Evolutionary conservation across 2,888 invertebrate species (phyloP).

Genomic region (Napeogenes inachia): DNA sequence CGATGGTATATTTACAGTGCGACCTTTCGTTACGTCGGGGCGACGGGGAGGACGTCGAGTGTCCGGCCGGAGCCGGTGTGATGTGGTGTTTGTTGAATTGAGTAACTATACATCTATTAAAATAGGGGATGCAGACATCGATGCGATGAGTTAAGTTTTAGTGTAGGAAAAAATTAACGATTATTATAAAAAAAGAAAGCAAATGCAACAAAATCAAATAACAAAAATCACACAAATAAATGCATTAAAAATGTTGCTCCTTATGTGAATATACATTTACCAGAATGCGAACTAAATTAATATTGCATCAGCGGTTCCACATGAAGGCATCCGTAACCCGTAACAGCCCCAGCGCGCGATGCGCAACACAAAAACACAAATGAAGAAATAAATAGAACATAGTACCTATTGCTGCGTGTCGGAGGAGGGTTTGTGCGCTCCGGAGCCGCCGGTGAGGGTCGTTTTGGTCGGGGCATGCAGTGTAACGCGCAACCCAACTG

Average conservation of each 20-base stretch:
- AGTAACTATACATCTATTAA: conserved; percentile 19
- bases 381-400: conserved; percentile 70
- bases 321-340: conserved; percentile 64
- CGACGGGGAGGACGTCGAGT: conserved; percentile 12
- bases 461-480: conserved; percentile 89
- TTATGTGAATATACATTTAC: conserved; percentile 48
- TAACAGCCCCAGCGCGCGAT: conserved; percentile 64
- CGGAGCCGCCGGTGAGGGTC: conserved; percentile 76
- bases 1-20: conserved; percentile 69
- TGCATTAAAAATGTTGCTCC: conserved; percentile 76
- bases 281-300: conserved; percentile 59
- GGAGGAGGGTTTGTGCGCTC: conserved; percentile 76
- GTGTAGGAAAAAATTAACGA: conserved; percentile 48
- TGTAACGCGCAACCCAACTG: conserved; percentile 94
- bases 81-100: conserved; percentile 15
- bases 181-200: conserved; percentile 63
- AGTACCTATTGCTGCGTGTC: conserved; percentile 78
- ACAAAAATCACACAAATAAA: conserved; percentile 44
- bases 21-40: conserved; percentile 26
- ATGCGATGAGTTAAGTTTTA: conserved; percentile 62
- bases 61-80: conserved; percentile 25
- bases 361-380: conserved; percentile 76
- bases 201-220: conserved; percentile 62
- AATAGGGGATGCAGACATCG: conserved; percentile 40
- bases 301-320: conserved; percentile 61